Conservation (phyloP, 2,113 vertebrate genomes). For the Brachypteracias leptosomus region DNA sequence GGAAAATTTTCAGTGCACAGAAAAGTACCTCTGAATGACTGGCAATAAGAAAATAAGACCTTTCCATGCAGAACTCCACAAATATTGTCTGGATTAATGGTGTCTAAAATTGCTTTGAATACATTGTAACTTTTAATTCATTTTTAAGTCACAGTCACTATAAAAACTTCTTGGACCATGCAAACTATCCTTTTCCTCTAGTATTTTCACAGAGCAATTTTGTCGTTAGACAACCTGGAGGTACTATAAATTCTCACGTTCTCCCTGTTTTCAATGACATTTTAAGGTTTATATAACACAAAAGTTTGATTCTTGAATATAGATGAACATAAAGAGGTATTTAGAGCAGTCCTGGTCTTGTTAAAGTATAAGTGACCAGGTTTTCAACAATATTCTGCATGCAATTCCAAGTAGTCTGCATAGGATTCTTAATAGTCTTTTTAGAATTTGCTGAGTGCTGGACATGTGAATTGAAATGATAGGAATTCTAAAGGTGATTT, state of each 20-base stretch:
- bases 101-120: slow-evolving; percentile 42
- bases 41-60: background rate
- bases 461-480: background rate
- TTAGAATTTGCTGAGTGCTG: background rate
- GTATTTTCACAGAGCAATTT: slow-evolving; percentile 13
- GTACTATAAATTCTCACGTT: background rate
- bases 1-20: background rate
- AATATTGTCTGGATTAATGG: slow-evolving; percentile 16
- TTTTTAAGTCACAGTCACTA: slow-evolving; percentile 11
- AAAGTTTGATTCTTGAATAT: background rate
- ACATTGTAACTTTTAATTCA: slow-evolving; percentile 16
- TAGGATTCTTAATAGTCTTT: background rate
- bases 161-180: slow-evolving; percentile 32
- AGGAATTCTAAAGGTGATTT: background rate
- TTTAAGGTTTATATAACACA: slow-evolving; percentile 1
- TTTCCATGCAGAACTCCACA: slow-evolving; percentile 16
- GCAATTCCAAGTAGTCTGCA: background rate
- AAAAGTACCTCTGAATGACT: slow-evolving; percentile 19
- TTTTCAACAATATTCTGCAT: background rate
- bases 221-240: background rate
- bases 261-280: background rate
- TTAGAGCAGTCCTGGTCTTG: background rate
- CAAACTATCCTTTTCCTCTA: background rate
- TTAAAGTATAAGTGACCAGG: background rate
- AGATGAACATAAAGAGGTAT: background rate